Evolutionary conservation across 1,140 invertebrate species (phyloP).

Genomic region (Habropoda laboriosa): DNA sequence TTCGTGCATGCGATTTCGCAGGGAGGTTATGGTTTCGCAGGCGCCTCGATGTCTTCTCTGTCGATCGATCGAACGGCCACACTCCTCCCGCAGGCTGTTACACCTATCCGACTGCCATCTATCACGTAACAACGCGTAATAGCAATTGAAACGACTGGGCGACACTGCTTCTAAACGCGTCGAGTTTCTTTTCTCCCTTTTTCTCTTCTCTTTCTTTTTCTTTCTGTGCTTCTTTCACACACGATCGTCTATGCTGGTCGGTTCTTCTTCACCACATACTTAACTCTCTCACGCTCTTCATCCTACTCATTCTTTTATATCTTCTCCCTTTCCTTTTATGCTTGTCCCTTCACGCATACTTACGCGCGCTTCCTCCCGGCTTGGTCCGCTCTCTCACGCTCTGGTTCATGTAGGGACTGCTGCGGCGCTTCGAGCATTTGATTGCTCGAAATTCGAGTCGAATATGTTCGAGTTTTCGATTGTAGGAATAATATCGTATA

Average conservation of each 20-base stretch:
- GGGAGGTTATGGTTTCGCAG: conserved; percentile 60
- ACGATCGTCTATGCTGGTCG: background rate
- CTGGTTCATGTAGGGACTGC: background rate
- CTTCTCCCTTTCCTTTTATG: background rate
- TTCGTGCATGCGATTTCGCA: conserved; percentile 64
- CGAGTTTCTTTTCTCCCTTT: background rate
- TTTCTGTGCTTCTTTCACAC: conserved; percentile 3
- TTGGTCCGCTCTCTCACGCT: conserved; percentile 25
- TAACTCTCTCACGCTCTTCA: background rate
- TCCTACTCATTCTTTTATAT: background rate
- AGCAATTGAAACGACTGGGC: conserved; percentile 6
- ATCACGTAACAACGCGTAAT: conserved; percentile 37
- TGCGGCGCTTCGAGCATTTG: background rate
- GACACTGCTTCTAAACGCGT: conserved; percentile 36
- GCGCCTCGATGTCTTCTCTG: conserved; percentile 72
- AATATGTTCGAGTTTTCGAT: too few species aligned
- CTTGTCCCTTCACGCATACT: background rate
- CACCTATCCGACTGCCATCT: conserved; percentile 11
- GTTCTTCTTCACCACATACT: background rate
- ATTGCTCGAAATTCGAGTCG: background rate
- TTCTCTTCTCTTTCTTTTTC: background rate
- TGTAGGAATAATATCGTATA: too few species aligned
- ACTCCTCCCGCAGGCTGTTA: background rate
- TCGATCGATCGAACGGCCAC: conserved; percentile 66
- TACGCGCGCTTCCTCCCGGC: background rate